Percentiles rank a stretch among this genome's conserved stretches.
Conservation (phyloP, 2,113 vertebrate species). For the Crypturellus undulatus region DNA sequence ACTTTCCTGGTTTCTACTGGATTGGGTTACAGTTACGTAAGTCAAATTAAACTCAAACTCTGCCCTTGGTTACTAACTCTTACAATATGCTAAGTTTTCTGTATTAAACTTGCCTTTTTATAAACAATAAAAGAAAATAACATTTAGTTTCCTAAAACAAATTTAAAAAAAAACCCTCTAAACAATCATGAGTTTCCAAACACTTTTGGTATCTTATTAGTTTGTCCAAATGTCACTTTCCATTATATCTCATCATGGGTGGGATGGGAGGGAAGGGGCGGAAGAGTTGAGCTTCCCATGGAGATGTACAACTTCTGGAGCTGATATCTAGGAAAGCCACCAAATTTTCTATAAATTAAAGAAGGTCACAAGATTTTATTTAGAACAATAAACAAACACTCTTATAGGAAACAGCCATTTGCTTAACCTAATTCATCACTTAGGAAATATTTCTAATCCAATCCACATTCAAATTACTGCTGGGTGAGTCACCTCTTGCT, state of each 20-base stretch:
- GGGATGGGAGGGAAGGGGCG: too few species aligned
- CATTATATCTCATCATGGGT: neutral
- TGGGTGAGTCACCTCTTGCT: constrained; percentile 16
- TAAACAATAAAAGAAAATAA: neutral
- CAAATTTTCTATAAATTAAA: neutral
- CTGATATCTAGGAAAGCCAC: neutral
- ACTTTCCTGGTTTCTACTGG: neutral
- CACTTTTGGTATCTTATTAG: neutral
- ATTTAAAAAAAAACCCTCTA: neutral
- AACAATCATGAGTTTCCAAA: neutral
- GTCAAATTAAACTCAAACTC: neutral
- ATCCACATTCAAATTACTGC: constrained; percentile 18
- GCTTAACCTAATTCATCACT: neutral
- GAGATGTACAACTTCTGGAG: neutral
- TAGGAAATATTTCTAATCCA: constrained; percentile 24
- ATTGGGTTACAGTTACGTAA: neutral
- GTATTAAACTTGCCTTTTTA: neutral
- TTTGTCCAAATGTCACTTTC: neutral
- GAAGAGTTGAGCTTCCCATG: neutral
- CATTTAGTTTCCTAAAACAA: neutral
- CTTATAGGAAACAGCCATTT: neutral
- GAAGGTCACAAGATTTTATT: neutral
- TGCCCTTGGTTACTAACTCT: neutral
- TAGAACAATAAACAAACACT: neutral
- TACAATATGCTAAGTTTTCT: neutral